Percentiles rank a stretch among this genome's conserved stretches.
These are phyloP conservation scores for Seira sanloemensis DNA, from an alignment of 2,888 invertebrate species.

Conservation along the genomic window DNA sequence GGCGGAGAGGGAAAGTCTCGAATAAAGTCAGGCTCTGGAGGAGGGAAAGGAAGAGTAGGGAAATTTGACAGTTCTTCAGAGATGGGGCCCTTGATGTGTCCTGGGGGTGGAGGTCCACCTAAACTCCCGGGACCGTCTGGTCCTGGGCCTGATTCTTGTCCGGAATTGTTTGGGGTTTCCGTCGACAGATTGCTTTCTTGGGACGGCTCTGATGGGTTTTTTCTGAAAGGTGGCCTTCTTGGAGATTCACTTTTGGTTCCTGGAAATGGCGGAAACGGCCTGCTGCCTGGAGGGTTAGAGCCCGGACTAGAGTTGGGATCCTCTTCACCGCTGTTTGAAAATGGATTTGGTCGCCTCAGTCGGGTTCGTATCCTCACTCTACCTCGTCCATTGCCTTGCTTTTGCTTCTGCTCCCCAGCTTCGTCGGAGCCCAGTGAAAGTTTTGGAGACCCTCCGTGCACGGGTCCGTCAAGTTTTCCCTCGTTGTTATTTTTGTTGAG, in stretches of 20 bases:
- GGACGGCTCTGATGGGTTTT: constrained; percentile 19
- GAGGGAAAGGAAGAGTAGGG: constrained; percentile 39
- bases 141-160: background rate
- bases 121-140: constrained; percentile 12
- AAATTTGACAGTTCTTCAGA: constrained; percentile 27
- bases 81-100: constrained; percentile 35
- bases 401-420: constrained; percentile 52
- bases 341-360: constrained; percentile 54
- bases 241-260: constrained; percentile 38
- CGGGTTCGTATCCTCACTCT: constrained; percentile 59
- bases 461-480: constrained; percentile 52
- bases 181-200: constrained; percentile 48
- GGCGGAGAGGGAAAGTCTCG: constrained; percentile 35
- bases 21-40: constrained; percentile 37
- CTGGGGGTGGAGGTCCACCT: constrained; percentile 15
- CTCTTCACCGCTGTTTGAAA: constrained; percentile 28
- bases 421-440: constrained; percentile 19
- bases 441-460: constrained; percentile 25
- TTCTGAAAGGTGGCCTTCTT: constrained; percentile 53
- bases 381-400: constrained; percentile 61
- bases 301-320: background rate
- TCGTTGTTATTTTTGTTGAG: constrained; percentile 40
- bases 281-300: background rate
- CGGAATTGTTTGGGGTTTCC: constrained; percentile 32
- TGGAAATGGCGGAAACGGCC: constrained; percentile 54